Evolutionary conservation across 2,888 invertebrate species (phyloP).

Genomic region (Nephrotoma guestfalica): DNA sequence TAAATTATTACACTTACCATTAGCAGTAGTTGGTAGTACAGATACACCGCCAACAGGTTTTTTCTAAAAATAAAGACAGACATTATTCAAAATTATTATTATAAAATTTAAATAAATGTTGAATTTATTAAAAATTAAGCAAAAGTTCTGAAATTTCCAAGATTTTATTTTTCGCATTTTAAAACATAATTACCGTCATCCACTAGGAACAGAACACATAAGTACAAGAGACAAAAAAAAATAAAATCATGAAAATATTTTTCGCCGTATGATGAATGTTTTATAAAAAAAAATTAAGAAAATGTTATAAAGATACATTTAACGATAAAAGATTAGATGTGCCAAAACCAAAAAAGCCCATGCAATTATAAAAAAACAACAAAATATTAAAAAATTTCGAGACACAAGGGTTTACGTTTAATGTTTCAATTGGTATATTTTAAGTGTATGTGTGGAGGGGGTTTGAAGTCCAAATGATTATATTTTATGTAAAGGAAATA

Average conservation of each 20-base stretch:
- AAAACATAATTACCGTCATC: not conserved
- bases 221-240: not conserved
- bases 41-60: conserved; percentile 74
- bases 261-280: not conserved
- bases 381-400: not conserved
- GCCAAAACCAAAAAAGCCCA: not conserved
- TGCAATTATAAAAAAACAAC: not conserved
- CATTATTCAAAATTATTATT: not conserved
- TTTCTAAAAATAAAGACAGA: conserved; percentile 35
- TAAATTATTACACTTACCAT: conserved; percentile 15
- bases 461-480: not conserved
- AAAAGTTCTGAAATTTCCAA: not conserved
- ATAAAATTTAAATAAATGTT: no score
- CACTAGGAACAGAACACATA: not conserved
- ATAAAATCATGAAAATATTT: not conserved
- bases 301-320: not conserved
- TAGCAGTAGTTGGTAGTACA: conserved; percentile 49
- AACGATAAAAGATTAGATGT: conserved; percentile 1
- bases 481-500: no score
- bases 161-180: not conserved
- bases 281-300: not conserved
- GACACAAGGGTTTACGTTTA: not conserved
- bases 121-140: not conserved
- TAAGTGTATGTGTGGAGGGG: not conserved
- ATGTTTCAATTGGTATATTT: not conserved